Percentiles rank a stretch among this genome's conserved stretches.
Conservation (phyloP, 2,888 invertebrate genomes). For the Leptinotarsa peninsularis region DNA sequence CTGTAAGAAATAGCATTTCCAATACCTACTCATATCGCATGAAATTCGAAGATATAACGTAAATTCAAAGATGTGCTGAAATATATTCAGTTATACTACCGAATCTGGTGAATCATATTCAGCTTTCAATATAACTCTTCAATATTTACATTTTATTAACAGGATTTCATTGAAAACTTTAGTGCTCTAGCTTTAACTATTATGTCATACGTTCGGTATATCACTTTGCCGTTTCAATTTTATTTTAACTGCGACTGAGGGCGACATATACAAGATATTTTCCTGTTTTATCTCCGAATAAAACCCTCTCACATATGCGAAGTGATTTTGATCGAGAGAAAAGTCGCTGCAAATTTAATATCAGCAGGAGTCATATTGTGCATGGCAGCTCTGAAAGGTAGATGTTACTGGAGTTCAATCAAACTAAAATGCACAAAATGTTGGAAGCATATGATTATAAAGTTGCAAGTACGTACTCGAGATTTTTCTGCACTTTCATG, state of each 20-base stretch:
- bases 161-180: conserved; percentile 20
- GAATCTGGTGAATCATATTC: neutral
- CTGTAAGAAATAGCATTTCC: no score
- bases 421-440: neutral
- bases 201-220: conserved; percentile 31
- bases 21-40: neutral
- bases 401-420: neutral
- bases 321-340: conserved; percentile 20
- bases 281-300: conserved; percentile 30
- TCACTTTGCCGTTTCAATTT: conserved; percentile 38
- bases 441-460: neutral
- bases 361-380: conserved; percentile 17
- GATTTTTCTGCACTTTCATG: no score
- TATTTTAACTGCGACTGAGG: conserved; percentile 39
- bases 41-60: neutral
- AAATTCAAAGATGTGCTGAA: no score
- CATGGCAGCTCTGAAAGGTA: neutral
- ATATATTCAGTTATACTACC: neutral
- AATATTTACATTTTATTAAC: conserved; percentile 12
- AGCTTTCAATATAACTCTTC: neutral
- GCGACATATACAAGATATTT: conserved; percentile 37
- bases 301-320: conserved; percentile 20
- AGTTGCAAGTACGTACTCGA: neutral
- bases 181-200: conserved; percentile 18
- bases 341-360: conserved; percentile 21